These are phyloP conservation scores for Peromyscus aztecus DNA, from an alignment of 2,797 vertebrate genomes.

Conservation along the genomic window DNA sequence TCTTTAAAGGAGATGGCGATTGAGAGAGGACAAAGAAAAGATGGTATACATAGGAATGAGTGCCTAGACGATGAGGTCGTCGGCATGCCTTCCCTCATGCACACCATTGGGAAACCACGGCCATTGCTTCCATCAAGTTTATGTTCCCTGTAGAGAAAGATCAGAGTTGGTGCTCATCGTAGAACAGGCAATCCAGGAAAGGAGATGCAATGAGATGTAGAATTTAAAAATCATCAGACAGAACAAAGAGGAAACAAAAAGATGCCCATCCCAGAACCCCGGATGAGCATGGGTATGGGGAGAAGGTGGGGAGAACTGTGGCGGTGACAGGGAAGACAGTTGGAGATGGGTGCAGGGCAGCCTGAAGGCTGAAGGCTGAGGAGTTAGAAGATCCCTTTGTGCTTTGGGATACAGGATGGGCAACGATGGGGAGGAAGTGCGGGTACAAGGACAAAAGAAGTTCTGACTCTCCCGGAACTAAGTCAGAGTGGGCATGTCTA, in stretches of 20 bases:
- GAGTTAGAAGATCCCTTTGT: rapidly evolving
- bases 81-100: background rate
- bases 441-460: background rate
- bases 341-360: rapidly evolving
- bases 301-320: rapidly evolving
- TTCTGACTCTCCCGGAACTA: too few species aligned
- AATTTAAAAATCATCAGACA: background rate
- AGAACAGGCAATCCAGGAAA: background rate
- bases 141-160: background rate
- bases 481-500: background rate
- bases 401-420: background rate
- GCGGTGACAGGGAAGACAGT: too few species aligned
- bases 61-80: background rate
- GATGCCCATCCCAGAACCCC: rapidly evolving
- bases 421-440: rapidly evolving
- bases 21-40: background rate
- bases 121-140: too few species aligned
- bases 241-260: background rate
- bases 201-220: rapidly evolving
- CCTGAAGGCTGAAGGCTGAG: rapidly evolving
- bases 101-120: background rate
- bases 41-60: background rate
- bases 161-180: rapidly evolving
- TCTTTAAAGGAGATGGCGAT: background rate
- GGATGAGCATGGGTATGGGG: background rate